Conservation (phyloP, 2,113 vertebrate species). For the Oenanthe melanoleuca region DNA sequence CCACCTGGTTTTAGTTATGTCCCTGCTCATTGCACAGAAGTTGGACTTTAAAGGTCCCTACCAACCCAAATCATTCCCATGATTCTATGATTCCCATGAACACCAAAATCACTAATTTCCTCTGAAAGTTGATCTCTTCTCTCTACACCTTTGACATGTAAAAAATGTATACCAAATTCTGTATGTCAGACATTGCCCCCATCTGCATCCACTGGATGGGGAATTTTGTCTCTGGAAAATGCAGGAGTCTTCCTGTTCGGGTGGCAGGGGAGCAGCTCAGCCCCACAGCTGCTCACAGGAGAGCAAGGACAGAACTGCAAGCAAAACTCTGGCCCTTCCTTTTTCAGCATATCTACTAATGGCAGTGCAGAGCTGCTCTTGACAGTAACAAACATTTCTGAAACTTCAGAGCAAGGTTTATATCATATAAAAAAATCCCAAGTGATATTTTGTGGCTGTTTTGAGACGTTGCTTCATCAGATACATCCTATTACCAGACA, state of each 20-base stretch:
- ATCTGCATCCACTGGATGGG: not conserved
- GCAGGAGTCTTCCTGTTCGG: not conserved
- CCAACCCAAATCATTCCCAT: not conserved
- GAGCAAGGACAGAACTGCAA: not conserved
- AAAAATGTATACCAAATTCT: not conserved
- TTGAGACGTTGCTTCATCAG: not conserved
- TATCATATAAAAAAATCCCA: not conserved
- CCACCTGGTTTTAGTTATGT: not conserved
- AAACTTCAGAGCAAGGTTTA: not conserved
- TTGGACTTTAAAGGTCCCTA: not conserved
- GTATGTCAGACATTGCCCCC: rapidly evolving
- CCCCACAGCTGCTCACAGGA: not conserved
- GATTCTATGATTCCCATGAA: not conserved
- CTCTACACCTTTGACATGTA: not conserved
- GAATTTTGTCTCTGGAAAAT: not conserved
- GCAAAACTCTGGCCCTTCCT: rapidly evolving
- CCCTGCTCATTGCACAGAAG: not conserved
- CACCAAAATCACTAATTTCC: not conserved
- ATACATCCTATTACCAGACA: not conserved
- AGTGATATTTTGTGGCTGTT: not conserved
- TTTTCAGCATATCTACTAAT: not conserved
- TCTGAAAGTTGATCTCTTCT: not conserved
- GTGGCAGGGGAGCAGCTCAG: rapidly evolving
- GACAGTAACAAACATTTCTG: not conserved
- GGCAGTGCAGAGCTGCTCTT: not conserved